Base-by-base conservation (phyloP, 2,888 invertebrate genomes). In the Aphidius colemani region DNA sequence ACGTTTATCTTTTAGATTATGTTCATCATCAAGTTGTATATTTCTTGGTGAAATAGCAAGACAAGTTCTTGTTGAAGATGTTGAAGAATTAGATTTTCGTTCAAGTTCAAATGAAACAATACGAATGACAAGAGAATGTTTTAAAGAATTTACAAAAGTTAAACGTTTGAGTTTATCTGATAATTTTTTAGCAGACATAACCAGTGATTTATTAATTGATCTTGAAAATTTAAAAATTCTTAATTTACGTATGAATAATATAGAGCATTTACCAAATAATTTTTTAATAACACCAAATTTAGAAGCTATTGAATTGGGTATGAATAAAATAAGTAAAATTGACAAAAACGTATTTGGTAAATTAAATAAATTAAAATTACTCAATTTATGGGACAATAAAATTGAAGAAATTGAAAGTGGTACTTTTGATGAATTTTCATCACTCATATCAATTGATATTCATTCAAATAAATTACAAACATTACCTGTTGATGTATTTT, bases 341-440 rank as follows among this genome's bases (percentile, higher is more conserved):
- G 86, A 88, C 45, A 83, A 85, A 2, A 87, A 85, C 64, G 82
- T 88, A 61, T 91, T 92, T 77, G 83, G 85, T 45, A 86, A 88
- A 77, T 84, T 78, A 18, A n/a, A 13, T 60, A 85, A 86, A 70
- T 78, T 92, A 65, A 82, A 83, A 61, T 84, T 87, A 56, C 82
- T 93, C 59, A 89, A 90, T 72, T 78, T 93, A 44, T 90, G 89
- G 88, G 85, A 87, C 72, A 93, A 92, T 76, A 85, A 87, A 70
- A 82, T 93, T 62, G 85, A 84, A 39, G 86, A 87, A 79, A 84
- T 92, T 48, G 85, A 87, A 11, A 84, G 86, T 66, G 85, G 87
- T 64, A 85, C 88, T 66, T 90, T 92, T 74, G 85, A 86, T 43
- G 87, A 89, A 55, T 85, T 90, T 3, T 82, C 85, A 43, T 86